Evolutionary conservation across 2,113 vertebrate species (phyloP), one percentile per base, ranked within the genome.

Genomic region (Bubo bubo): DNA sequence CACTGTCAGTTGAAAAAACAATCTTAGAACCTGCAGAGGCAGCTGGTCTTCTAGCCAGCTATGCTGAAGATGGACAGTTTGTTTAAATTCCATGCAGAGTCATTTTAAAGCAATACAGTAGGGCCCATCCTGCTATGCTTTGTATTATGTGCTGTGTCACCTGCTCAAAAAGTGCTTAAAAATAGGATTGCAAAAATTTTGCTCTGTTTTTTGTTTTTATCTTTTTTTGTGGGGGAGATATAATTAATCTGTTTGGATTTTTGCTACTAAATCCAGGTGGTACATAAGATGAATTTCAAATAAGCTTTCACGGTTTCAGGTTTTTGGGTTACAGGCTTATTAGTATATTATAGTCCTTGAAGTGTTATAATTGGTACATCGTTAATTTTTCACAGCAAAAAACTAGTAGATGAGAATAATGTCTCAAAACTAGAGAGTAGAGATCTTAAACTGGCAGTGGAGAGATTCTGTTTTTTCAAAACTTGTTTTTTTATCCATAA

Each of bases 1-100:
- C 5, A 1, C 1, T 8, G 6, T 4, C 39, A 13, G 13, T 1
- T 45, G 35, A 8, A 41, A 10, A 27, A 62, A 6, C 8, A 12
- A 16, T 2, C 30, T 2, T 8, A 30, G 88, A 6, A 35, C 14
- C 70, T 74, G 70, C 14, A 17, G 18, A 63, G 75, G 70, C 12
- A 19, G 50, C 55, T 4, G 53, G 24, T 62, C 26, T n/a, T 28
- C 19, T 49, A 19, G 17, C 12, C 37, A 53, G 62, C 56, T 27
- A 4, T 41, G 37, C 88, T 62, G 26, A 3, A 30, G 68, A 19
- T 4, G 15, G 39, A 5, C 14, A 24, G 21, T 7, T 73, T 81
- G 28, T 8, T 67, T 23, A 6, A 21, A 39, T 59, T 26, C 35
- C n/a, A 2, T 5, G 27, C 37, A 12, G 52, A n/a, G 14, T 35